Base-by-base conservation (phyloP, 2,797 vertebrate species). In the Enteromius trimaculatus region DNA sequence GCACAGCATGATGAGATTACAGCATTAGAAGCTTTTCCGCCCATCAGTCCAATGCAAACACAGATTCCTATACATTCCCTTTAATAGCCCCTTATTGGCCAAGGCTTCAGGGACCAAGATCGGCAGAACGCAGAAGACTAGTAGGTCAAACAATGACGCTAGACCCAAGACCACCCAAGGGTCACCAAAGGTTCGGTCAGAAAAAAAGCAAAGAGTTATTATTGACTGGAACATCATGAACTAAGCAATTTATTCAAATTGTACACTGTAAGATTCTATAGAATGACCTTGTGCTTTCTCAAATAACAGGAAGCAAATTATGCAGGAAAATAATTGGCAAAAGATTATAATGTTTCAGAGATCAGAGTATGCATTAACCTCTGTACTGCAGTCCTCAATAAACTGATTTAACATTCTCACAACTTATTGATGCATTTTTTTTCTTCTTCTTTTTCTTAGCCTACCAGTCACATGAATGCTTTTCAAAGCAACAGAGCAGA, bases 1-100 rank as follows among this genome's bases (percentile, higher is more conserved):
- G 70, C 29, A 81, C 51, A 87, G 86, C 68, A 69, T 44, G 49
- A 82, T 53, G 84, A 88, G 83, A 91, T 88, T 85, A 85, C 58
- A 31, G 60, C 68, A 84, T 88, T 83, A 78, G 80, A 88, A 70
- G 17, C 83, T 85, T 80, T 42, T 47, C 37, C 39, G 51, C 65
- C 64, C 83, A 85, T 83, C 75, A 82, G 79, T 88, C n/a, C 34
- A 85, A 88, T 10, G 70, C 58, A 89, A 90, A 86, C 64, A 86
- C 69, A 34, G 19, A 55, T 78, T 64, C 84, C 87, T 65, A 21
- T 47, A 80, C 84, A 81, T n/a, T 37, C 49, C 82, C 85, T 88
- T 84, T 60, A 88, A 89, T 89, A 79, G 84, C 37, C 84, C 75
- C 62, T 49, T 39, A 26, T 21, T 51, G 2, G 1, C 71, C 13